phyloP scores from a whole-genome alignment of 2,888 invertebrate genomes.

The Catocala fraxini region DNA sequence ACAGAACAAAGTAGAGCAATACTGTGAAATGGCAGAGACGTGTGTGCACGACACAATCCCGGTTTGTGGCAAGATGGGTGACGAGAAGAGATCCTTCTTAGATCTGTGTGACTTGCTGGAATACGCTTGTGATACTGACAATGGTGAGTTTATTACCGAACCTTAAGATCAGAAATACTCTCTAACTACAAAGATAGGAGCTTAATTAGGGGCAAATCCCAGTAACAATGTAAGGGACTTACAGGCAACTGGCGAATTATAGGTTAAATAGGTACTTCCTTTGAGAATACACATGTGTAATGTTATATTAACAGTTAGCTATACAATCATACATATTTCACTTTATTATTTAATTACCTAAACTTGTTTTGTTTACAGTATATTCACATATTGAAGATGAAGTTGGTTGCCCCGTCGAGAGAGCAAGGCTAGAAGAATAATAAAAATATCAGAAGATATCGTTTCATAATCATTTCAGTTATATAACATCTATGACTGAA shows the following conservation, averaged over 20 bases:
- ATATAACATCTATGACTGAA: no score
- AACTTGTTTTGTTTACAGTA: conserved; percentile 63
- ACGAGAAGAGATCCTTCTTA: conserved; percentile 69
- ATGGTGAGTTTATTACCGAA: conserved; percentile 56
- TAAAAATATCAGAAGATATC: neutral
- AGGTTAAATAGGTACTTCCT: no score
- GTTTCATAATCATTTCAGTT: no score
- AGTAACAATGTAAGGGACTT: no score
- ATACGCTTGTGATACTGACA: conserved; percentile 73
- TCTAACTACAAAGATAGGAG: no score
- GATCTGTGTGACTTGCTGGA: conserved; percentile 78
- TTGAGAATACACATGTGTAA: no score
- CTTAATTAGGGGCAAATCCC: no score
- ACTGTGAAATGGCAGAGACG: conserved; percentile 67
- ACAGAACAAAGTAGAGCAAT: conserved; percentile 75
- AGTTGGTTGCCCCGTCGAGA: conserved; percentile 63
- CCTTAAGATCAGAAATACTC: neutral
- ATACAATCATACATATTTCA: no score
- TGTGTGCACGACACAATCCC: conserved; percentile 80
- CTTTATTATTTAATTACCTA: neutral
- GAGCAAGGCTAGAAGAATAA: conserved; percentile 14
- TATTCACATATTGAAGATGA: conserved; percentile 71
- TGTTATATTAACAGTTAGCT: no score
- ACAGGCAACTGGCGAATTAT: no score
- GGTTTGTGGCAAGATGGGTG: conserved; percentile 74